phyloP scores from a whole-genome alignment of 2,888 invertebrate species.

The Allophyes oxyacanthae region DNA sequence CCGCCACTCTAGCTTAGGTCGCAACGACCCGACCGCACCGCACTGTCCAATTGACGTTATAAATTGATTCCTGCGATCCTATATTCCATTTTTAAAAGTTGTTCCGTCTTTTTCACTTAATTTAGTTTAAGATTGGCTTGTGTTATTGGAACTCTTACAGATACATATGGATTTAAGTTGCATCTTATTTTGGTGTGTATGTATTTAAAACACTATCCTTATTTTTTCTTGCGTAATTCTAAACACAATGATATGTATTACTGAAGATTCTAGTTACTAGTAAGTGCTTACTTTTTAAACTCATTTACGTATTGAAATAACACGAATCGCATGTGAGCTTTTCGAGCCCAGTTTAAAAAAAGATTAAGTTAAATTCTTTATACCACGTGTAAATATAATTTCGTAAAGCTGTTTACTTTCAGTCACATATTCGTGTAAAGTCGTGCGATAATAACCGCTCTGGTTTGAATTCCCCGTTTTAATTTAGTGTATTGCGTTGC shows the following conservation, averaged over 20 bases:
- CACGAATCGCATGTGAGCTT: too few species aligned
- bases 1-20: conserved; percentile 69
- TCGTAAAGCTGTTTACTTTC: neutral
- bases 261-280: too few species aligned
- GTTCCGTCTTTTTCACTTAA: conserved; percentile 41
- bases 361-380: too few species aligned
- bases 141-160: conserved; percentile 5
- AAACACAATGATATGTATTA: too few species aligned
- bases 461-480: conserved; percentile 35
- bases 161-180: too few species aligned
- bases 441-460: conserved; percentile 7
- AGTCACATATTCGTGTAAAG: conserved; percentile 6
- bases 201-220: too few species aligned
- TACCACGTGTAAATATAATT: neutral
- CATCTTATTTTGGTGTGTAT: too few species aligned
- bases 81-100: conserved; percentile 56
- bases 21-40: conserved; percentile 63
- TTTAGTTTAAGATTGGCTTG: conserved; percentile 21
- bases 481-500: conserved; percentile 50
- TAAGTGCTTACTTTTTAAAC: too few species aligned
- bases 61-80: conserved; percentile 68
- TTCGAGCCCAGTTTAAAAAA: too few species aligned
- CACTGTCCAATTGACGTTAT: conserved; percentile 70
- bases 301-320: too few species aligned
- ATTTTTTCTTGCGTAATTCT: too few species aligned